Conservation (phyloP, 2,113 vertebrate genomes). For the Dolichallabes microphthalmus region DNA sequence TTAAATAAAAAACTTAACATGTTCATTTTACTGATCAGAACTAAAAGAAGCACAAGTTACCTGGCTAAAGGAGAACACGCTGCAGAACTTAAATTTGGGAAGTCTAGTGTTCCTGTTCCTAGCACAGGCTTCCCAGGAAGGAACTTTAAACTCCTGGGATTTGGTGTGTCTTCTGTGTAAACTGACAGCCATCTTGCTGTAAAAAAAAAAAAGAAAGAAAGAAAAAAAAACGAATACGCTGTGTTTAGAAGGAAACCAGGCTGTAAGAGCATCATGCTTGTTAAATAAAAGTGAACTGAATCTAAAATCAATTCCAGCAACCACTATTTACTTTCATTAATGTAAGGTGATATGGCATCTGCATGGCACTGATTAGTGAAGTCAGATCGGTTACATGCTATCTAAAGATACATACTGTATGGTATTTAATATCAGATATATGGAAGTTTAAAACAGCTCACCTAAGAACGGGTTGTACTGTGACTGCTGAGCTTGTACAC, state of each 20-base stretch:
- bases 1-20: background rate
- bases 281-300: background rate
- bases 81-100: slow-evolving; percentile 68
- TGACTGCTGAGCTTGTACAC: slow-evolving; percentile 29
- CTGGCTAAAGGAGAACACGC: slow-evolving; percentile 74
- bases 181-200: slow-evolving; percentile 70
- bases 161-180: slow-evolving; percentile 78
- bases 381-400: background rate
- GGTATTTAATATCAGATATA: background rate
- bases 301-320: background rate
- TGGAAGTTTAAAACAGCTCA: slow-evolving; percentile 42
- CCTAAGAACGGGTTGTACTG: slow-evolving; percentile 49
- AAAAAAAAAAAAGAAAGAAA: slow-evolving; percentile 32
- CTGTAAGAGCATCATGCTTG: background rate
- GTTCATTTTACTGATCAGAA: background rate
- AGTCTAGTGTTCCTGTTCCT: slow-evolving; percentile 73
- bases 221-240: background rate
- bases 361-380: background rate
- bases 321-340: background rate
- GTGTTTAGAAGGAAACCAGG: background rate
- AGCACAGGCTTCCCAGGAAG: slow-evolving; percentile 75
- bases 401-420: background rate
- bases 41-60: slow-evolving; percentile 47
- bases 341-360: background rate
- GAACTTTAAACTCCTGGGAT: slow-evolving; percentile 78